phyloP scores from a whole-genome alignment of 2,113 vertebrate genomes.

The Diadophis punctatus region DNA sequence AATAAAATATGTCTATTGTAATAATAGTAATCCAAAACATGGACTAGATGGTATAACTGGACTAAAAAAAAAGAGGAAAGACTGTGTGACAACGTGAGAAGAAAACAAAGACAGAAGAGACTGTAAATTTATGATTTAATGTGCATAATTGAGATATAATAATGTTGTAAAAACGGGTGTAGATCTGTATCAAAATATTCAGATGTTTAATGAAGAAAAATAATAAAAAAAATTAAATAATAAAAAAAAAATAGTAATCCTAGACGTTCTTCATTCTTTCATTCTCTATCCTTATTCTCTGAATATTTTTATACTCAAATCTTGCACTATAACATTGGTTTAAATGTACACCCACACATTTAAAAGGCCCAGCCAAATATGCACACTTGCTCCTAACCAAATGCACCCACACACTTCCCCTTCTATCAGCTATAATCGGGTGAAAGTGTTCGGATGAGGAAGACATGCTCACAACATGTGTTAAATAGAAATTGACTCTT shows the following conservation, averaged over 20 bases:
- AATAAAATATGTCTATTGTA: neutral
- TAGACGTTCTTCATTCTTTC: neutral
- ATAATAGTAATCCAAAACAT: neutral
- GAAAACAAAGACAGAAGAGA: too few species aligned
- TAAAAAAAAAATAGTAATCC: too few species aligned
- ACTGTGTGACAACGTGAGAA: too few species aligned
- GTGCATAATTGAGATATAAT: too few species aligned
- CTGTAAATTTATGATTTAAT: too few species aligned
- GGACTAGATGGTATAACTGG: too few species aligned
- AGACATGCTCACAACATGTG: neutral
- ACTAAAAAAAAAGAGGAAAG: too few species aligned
- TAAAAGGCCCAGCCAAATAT: accelerated
- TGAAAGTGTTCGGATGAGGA: neutral
- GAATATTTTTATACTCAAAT: neutral
- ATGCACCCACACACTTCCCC: slow-evolving; percentile 5
- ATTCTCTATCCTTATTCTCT: neutral
- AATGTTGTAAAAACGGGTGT: too few species aligned
- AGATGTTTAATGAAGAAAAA: too few species aligned
- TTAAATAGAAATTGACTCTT: neutral
- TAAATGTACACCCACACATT: neutral
- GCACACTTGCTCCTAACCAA: neutral
- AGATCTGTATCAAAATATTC: too few species aligned
- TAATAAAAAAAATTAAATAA: too few species aligned
- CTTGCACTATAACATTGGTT: accelerated
- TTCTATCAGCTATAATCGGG: accelerated